phyloP scores from a whole-genome alignment of 2,113 vertebrate genomes.

The Rhadina sibilatrix region DNA sequence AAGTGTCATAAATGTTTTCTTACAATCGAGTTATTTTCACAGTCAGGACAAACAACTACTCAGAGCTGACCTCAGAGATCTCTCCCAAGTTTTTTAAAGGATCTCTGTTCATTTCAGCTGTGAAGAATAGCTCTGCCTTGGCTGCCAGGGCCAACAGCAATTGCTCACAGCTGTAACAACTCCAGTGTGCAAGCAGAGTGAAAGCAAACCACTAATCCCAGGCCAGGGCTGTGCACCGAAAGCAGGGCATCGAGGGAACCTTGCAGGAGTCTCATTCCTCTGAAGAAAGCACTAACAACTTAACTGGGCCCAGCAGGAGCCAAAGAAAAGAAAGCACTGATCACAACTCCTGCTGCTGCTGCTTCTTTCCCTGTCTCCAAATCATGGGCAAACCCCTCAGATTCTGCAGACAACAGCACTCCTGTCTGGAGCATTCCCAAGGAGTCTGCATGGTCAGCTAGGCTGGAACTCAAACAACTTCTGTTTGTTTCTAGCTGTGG shows the following conservation, averaged over 20 bases:
- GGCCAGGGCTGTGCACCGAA: not conserved
- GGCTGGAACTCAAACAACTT: not conserved
- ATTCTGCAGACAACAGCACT: not conserved
- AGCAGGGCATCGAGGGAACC: not conserved
- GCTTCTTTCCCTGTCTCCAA: not conserved
- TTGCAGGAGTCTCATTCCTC: not conserved
- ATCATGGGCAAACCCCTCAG: not conserved
- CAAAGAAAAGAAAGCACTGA: not conserved
- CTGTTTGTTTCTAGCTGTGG: not conserved
- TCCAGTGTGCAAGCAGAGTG: not conserved
- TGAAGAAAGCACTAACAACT: not conserved
- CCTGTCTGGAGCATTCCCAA: not conserved
- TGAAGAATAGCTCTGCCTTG: not conserved
- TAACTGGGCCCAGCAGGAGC: not conserved
- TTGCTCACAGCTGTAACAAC: conserved; percentile 45
- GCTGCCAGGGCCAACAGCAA: conserved; percentile 19
- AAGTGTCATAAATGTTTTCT: conserved; percentile 9
- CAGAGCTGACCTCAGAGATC: not conserved
- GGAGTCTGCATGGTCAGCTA: not conserved
- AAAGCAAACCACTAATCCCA: conserved; percentile 8
- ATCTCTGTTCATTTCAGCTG: not conserved
- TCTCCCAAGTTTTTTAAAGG: conserved; percentile 16
- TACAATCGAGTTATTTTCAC: conserved; percentile 17
- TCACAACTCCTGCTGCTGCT: not conserved
- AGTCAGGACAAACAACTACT: conserved; percentile 18